Evolutionary conservation across 2,113 vertebrate species (phyloP).

Genomic region (Neofelis nebulosa): DNA sequence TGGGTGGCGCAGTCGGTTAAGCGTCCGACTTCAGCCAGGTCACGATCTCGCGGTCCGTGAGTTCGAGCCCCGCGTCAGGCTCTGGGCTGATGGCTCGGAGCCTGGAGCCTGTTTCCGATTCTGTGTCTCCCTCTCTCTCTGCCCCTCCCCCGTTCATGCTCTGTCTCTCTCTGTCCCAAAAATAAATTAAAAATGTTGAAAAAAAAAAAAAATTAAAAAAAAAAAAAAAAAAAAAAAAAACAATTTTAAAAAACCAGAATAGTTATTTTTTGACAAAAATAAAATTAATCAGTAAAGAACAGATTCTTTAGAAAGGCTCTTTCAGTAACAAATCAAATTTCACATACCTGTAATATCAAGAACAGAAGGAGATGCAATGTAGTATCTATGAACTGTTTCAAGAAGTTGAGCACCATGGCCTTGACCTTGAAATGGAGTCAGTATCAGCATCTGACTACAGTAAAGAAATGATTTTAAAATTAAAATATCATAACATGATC

Average conservation of each 20-base stretch:
- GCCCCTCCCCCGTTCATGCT: no score
- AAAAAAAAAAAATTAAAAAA: no score
- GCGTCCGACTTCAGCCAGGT: no score
- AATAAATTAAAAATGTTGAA: no score
- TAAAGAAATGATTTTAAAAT: constrained; percentile 78
- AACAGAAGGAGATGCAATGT: constrained; percentile 92
- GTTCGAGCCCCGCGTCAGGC: no score
- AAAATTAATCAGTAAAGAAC: not conserved
- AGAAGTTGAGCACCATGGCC: constrained; percentile 98
- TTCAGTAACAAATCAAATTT: constrained; percentile 61
- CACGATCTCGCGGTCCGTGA: no score
- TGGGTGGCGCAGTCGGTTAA: no score
- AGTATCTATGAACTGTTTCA: constrained; percentile 97
- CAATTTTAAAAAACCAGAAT: not conserved
- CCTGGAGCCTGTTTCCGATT: no score
- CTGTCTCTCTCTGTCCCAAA: no score
- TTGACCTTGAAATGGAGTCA: constrained; percentile 99
- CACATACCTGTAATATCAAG: constrained; percentile 97
- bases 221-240: no score
- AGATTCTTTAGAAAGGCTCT: constrained; percentile 26
- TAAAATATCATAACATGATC: constrained; percentile 59
- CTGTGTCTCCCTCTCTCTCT: no score
- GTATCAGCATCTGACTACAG: constrained; percentile 97
- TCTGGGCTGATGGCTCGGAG: no score
- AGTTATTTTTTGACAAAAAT: constrained; percentile 43